Percentiles rank a stretch among this genome's conserved stretches.
Conservation (phyloP, 2,797 vertebrate species). For the Hoplostethus atlanticus region DNA sequence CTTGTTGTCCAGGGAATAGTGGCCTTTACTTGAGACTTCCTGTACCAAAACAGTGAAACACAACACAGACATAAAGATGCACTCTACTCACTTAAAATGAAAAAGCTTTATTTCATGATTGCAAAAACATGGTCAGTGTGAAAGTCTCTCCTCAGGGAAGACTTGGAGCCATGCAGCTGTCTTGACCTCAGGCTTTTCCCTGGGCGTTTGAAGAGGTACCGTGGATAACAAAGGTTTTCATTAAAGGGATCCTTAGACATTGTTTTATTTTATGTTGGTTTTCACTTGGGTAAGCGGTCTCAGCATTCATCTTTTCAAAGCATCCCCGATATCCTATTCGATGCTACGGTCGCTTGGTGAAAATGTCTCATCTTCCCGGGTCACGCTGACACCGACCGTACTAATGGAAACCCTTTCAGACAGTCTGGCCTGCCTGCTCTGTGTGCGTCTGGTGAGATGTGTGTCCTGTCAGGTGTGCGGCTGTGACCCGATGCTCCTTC, state of each 20-base stretch:
- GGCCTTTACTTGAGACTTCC: too few species aligned
- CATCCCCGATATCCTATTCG: too few species aligned
- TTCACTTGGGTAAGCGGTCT: not conserved
- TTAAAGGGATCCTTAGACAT: not conserved
- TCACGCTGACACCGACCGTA: not conserved
- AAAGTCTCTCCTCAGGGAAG: not conserved
- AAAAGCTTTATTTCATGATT: too few species aligned
- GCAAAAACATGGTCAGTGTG: not conserved
- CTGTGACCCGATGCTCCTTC: constrained; percentile 35
- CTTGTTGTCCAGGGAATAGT: too few species aligned
- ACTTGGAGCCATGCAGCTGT: not conserved
- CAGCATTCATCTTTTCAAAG: too few species aligned
- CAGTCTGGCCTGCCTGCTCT: not conserved
- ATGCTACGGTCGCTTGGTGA: too few species aligned
- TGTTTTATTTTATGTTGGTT: not conserved
- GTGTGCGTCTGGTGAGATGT: too few species aligned
- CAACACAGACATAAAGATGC: too few species aligned
- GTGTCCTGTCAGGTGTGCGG: constrained; percentile 11
- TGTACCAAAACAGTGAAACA: too few species aligned
- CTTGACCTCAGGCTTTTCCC: not conserved
- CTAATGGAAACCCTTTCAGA: too few species aligned
- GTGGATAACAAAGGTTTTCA: not conserved
- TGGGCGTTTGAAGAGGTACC: not conserved
- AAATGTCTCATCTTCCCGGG: not conserved
- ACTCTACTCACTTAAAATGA: too few species aligned